Evolutionary conservation across 2,113 vertebrate species (phyloP).

Genomic region (Prochilodus magdalenae): DNA sequence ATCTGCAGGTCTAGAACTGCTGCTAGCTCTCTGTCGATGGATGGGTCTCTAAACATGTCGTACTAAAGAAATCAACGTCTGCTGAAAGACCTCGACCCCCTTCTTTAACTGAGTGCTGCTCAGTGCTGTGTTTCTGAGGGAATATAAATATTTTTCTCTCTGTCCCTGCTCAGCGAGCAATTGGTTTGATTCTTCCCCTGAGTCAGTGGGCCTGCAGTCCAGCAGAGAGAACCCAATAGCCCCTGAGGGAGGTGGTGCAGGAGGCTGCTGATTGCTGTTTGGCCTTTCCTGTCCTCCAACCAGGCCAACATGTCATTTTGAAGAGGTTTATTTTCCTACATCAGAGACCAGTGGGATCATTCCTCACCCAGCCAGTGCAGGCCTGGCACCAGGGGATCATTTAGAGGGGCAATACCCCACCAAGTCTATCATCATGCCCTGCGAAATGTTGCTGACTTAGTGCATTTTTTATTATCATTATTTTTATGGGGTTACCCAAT

Average conservation of each 20-base stretch:
- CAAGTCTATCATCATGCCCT: conserved; percentile 33
- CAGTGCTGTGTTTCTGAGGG: conserved; percentile 38
- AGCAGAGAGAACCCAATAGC: conserved; percentile 65
- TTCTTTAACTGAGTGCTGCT: conserved; percentile 17
- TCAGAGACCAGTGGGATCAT: conserved; percentile 63
- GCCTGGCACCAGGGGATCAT: conserved; percentile 28
- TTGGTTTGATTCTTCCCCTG: conserved; percentile 43
- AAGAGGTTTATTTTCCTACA: conserved; percentile 62
- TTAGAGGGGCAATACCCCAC: conserved; percentile 37
- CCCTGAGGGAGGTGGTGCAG: conserved; percentile 64
- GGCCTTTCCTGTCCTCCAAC: conserved; percentile 73
- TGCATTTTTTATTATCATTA: too few relatives aligned
- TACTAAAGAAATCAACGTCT: background rate
- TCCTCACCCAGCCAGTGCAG: conserved; percentile 60
- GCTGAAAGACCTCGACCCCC: conserved; percentile 7
- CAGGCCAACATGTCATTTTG: conserved; percentile 72
- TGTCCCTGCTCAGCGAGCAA: conserved; percentile 33
- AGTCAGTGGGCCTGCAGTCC: conserved; percentile 31
- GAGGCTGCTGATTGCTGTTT: conserved; percentile 76
- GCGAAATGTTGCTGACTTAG: too few relatives aligned
- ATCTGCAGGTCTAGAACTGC: background rate
- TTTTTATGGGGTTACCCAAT: too few relatives aligned
- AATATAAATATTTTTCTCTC: conserved; percentile 59
- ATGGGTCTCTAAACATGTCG: background rate
- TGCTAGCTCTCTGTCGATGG: background rate